Base-by-base conservation (phyloP, 1,140 invertebrate species). In the Acromyrmex heyeri region DNA sequence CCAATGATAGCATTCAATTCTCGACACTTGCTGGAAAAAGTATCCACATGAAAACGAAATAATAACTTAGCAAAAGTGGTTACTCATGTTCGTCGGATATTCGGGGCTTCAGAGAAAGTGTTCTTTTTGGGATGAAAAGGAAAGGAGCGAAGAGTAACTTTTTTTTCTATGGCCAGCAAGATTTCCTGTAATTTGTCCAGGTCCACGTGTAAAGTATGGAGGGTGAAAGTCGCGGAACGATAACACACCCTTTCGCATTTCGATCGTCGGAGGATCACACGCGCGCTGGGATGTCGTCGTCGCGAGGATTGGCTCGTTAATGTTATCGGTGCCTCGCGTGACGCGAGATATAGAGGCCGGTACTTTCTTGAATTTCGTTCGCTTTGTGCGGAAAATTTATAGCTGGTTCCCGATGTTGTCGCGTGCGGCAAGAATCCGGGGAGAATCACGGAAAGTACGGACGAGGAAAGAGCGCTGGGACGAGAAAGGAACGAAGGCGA, bases 271-370 rank as follows among this genome's bases (percentile, higher is more conserved):
- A 86, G 75, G 82, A 87, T 30, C 75, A 72, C 85, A 83, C 70
- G 67, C 44, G 30, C 30, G 44, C 79, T 55, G 57, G 30, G 27
- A 73, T 38, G 69, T 59, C 57, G 57, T 77, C 53, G 34, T 48
- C 48, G 86, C 59, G 34, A 89, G 82, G 86, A 91, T 91, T 90
- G 86, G 89, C 90, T 92, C 88, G 91, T 91, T 91, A 91, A 91
- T 81, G 90, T 91, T 91, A 91, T 91, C 91, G 88, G 81, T 76
- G 70, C 83, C 64, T 91, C 78, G 91, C 91, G 91, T 91, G 91
- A 91, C 78, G 82, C 65, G 77, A 61, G 73, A 85, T 86, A 91
- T 90, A 86, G 90, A 86, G 57, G 72, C 87, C 77, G 76, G 81
- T 75, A 83, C 82, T 89, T 90, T 91, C 88, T 90, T 90, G 86